Percentiles rank a stretch among this genome's conserved stretches.
These are phyloP conservation scores for Dasypus novemcinctus DNA, from an alignment of 2,113 vertebrate species.

Conservation along the genomic window DNA sequence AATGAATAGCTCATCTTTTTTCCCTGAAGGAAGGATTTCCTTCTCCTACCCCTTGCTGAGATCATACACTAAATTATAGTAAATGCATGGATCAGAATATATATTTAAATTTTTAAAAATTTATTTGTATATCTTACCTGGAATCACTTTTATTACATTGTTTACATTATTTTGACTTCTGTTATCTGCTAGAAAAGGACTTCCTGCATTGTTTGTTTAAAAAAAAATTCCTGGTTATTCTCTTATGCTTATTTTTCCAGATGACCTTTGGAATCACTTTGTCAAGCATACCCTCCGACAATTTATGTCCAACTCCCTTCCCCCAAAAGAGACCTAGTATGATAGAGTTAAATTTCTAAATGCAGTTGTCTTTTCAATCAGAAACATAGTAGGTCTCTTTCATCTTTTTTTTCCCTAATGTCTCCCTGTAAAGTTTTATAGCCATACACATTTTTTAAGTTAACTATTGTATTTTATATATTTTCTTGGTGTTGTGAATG, in stretches of 20 bases:
- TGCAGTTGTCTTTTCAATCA: background rate
- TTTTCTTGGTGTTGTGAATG: background rate
- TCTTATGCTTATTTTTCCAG: conserved; percentile 25
- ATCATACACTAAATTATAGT: background rate
- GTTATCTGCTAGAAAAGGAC: background rate
- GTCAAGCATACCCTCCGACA: background rate
- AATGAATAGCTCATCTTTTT: background rate
- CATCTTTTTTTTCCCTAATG: background rate
- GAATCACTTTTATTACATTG: background rate
- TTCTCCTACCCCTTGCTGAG: background rate
- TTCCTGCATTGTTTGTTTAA: background rate
- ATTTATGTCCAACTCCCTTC: background rate
- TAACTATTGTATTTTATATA: background rate
- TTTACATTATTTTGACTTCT: background rate
- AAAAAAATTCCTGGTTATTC: background rate
- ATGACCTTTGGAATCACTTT: conserved; percentile 17
- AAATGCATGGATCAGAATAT: background rate
- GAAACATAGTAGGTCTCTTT: background rate
- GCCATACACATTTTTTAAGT: background rate
- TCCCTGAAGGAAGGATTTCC: background rate
- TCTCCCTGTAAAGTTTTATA: background rate
- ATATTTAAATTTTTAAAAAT: background rate
- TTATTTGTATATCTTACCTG: background rate
- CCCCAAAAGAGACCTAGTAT: background rate
- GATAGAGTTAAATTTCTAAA: conserved; percentile 7